Conservation (phyloP, 2,888 invertebrate genomes). For the Cordilura impudica region DNA sequence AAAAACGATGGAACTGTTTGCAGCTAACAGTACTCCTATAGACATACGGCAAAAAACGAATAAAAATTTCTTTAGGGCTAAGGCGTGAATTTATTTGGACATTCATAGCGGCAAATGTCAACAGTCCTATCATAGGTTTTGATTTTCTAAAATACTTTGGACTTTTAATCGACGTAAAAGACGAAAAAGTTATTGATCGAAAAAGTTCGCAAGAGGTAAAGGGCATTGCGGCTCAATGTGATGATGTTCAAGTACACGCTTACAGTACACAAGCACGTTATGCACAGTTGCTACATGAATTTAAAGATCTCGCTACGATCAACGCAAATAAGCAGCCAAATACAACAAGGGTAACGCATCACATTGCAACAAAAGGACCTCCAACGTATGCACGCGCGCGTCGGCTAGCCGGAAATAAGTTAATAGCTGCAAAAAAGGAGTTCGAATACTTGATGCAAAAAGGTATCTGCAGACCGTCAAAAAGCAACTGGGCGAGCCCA, state of each 20-base stretch:
- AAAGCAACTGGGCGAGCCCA: conserved; percentile 57
- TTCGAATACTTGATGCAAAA: conserved; percentile 43
- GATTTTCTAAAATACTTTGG: conserved; percentile 39
- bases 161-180: conserved; percentile 29
- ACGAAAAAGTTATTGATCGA: conserved; percentile 11
- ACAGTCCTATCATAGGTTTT: conserved; percentile 31
- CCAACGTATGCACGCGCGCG: neutral
- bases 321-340: conserved; percentile 9
- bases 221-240: too few species aligned
- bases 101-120: conserved; percentile 46
- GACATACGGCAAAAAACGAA: neutral
- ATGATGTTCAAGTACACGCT: neutral
- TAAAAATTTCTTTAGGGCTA: too few species aligned
- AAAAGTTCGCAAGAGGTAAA: neutral
- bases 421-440: conserved; percentile 1
- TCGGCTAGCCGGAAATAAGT: neutral
- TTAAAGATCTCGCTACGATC: conserved; percentile 4
- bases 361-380: conserved; percentile 2
- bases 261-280: neutral
- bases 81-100: conserved; percentile 31
- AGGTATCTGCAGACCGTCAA: conserved; percentile 52
- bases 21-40: too few species aligned
- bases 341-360: neutral
- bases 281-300: conserved; percentile 2
- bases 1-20: too few species aligned